Evolutionary conservation across 2,797 vertebrate species (phyloP).

Genomic region (Delichon dasypus): DNA sequence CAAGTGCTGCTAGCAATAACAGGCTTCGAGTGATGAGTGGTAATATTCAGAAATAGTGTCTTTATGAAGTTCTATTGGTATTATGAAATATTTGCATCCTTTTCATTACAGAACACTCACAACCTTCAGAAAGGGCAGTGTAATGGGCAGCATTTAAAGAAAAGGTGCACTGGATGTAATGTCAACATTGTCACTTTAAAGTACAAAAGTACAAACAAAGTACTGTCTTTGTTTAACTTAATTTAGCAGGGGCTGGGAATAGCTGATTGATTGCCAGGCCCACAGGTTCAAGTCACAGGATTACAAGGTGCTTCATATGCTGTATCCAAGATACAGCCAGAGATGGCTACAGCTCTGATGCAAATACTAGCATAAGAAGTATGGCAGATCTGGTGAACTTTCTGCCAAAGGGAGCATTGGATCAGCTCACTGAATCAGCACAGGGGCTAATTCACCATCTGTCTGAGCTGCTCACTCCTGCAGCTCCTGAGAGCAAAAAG

Average conservation of each 20-base stretch:
- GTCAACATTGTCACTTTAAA: neutral
- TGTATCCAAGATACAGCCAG: neutral
- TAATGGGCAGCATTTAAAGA: neutral
- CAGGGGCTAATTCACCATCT: slow-evolving; percentile 2
- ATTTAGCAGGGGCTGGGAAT: neutral
- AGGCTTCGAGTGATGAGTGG: neutral
- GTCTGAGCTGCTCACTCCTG: neutral
- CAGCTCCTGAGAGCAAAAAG: neutral
- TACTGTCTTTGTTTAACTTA: slow-evolving; percentile 15
- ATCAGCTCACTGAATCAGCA: neutral
- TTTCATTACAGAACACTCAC: slow-evolving; percentile 35
- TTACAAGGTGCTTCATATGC: neutral
- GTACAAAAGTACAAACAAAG: slow-evolving; percentile 20
- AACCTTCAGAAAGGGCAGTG: slow-evolving; percentile 36
- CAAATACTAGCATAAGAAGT: neutral
- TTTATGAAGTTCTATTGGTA: neutral
- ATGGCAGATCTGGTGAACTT: neutral
- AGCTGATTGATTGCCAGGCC: neutral
- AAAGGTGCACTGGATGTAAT: neutral
- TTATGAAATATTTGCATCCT: slow-evolving; percentile 41
- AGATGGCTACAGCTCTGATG: neutral
- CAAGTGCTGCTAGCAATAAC: neutral
- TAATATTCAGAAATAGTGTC: neutral
- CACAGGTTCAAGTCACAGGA: neutral
- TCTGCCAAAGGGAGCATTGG: neutral